Base-by-base conservation (phyloP, 2,797 vertebrate species). In the Hoplostethus mediterraneus region DNA sequence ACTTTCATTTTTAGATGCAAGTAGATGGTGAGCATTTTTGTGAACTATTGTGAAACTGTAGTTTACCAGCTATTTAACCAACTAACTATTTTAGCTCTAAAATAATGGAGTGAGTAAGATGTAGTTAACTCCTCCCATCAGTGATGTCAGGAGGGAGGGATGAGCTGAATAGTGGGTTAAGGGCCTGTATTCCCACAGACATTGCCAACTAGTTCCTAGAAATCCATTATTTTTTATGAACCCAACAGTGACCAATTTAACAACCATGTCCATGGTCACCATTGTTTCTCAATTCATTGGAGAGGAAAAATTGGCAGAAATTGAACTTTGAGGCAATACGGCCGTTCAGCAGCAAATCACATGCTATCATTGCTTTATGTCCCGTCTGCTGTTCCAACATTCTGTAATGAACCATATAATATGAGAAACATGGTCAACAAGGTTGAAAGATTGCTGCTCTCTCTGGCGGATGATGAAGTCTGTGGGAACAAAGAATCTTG, bases 161-260 rank as follows among this genome's bases (percentile, higher is more conserved):
- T 8, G 10, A 11, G 11, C 28, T 28, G 52, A 65, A 12, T 45
- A 38, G 21, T 44, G 31, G 59, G 52, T 33, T 75, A 59, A 52
- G 36, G 49, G 14, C 25, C 47, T 9, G 48, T 56, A 51, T 71
- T 62, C 60, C 61, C 71, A 73, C 57, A 81, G 55, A 57, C 47
- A 73, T 36, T 40, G 68, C 31, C 51, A 53, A 30, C 45, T 57
- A 1, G 54, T 63, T 75, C 53, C 17, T 52, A 53, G 57, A 72
- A 75, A 79, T 64, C 33, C 40, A 75, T 78, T 67, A 13, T 58
- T 53, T 76, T 83, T 73, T 80, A 51, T 73, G 75, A 75, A 64
- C 66, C 33, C 6, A 11, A 62, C 33, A 38, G 31, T 33, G 40
- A 52, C 71, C 74, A 36, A 45, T 30, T 21, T 21, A 38, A 40